Percentiles rank a stretch among this genome's conserved stretches.
Conservation (phyloP, 2,113 vertebrate species). For the Gymnogyps californianus region DNA sequence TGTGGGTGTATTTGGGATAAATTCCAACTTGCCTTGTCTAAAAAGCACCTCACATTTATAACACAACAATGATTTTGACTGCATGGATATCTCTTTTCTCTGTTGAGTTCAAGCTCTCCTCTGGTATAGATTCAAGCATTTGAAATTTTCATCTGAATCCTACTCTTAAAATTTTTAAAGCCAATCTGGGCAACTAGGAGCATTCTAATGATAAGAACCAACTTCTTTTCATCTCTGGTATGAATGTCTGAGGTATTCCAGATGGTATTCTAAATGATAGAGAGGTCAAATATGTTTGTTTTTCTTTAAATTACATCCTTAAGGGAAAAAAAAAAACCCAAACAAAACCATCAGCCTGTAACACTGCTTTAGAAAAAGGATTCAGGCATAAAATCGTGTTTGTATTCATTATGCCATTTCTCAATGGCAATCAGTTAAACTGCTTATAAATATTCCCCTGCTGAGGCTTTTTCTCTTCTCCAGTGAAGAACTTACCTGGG, state of each 20-base stretch:
- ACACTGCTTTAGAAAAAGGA: neutral
- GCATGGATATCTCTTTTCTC: neutral
- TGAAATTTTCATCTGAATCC: neutral
- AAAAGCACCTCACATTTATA: neutral
- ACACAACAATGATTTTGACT: neutral
- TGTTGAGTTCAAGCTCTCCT: neutral
- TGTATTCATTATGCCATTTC: neutral
- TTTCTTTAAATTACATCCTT: neutral
- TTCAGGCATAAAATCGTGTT: neutral
- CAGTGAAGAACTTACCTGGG: neutral
- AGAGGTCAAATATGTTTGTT: neutral
- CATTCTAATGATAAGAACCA: neutral
- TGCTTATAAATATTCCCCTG: neutral
- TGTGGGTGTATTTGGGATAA: neutral
- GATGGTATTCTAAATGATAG: neutral
- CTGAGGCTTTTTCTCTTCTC: neutral
- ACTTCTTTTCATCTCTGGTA: neutral
- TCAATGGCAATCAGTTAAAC: neutral
- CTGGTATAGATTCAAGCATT: neutral
- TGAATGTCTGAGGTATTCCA: neutral
- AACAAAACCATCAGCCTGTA: neutral
- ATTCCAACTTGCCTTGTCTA: neutral
- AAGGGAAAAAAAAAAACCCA: neutral
- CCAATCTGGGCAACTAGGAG: neutral
- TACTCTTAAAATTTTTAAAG: neutral